Evolutionary conservation across 2,113 vertebrate genomes (phyloP), one percentile per base, ranked within the genome.

Genomic region (Hirundichthys speculiger): DNA sequence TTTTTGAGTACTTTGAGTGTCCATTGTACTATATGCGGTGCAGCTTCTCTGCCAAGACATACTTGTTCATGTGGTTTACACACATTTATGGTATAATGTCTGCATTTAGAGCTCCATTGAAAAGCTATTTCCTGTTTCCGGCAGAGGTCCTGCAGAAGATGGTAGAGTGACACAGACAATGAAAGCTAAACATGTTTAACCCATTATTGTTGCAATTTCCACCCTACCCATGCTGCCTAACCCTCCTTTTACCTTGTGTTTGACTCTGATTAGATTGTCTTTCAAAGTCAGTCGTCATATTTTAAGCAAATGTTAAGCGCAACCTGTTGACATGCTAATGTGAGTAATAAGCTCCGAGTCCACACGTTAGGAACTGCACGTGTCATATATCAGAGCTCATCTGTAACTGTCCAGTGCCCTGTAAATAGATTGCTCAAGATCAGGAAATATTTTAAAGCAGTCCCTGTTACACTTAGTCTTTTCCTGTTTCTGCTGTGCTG

Each of bases 251-350:
- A 50, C 24, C 10, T 34, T 13, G 20, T 57, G 21, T 46, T 24
- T 62, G 34, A 13, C 52, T 66, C 39, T 1, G 19, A 20, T 62
- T 5, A 55, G 15, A 62, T 51, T 7, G 41, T 15, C 42, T 41
- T 16, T 20, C 19, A 5, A 27, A 56, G 58, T 65, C 64, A 77
- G 69, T 77, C 73, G 64, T 71, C 53, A 60, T 81, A 52, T 80
- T 82, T 62, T 51, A 59, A 69, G 54, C n/a, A 19, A 42, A 69
- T 20, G 34, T 58, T 59, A 69, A 22, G 9, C 10, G 21, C 19
- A 53, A 73, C 54, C 51, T 67, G 58, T 68, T 55, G 66, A 39
- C 41, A 20, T 0, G 19, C 53, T 67, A 43, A 71, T 47, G 15
- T 71, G 24, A 58, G 69, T 73, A 64, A 73, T 24, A 64, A 1